Evolutionary conservation across 2,888 invertebrate species (phyloP), one percentile per base, ranked within the genome.

Genomic region (Drosophila mimica): DNA sequence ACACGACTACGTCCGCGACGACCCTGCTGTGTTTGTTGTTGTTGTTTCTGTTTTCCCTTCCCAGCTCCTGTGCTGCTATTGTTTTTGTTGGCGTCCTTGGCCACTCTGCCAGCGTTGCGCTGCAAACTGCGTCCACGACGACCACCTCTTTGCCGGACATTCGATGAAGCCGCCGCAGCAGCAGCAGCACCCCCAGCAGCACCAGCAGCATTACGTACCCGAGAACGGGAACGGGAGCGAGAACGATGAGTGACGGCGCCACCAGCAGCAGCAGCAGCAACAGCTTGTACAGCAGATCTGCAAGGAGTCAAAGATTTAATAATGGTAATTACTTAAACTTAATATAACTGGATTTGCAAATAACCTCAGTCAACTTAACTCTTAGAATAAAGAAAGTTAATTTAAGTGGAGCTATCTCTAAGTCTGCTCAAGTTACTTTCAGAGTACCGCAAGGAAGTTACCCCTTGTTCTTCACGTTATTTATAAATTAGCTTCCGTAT

Each of bases 1-100:
- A 83, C 91, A 76, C 92, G 92, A 82, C 92, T 91, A 71, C 93
- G 93, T 79, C 92, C 92, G 25, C 91, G 91, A 74, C 91, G 91
- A 76, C 82, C 91, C 72, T 88, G 91, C 38, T 69, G 78, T 59
- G 25, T 1, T 25, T 64, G 71, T n/a, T 30, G 20, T 20, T 46
- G 40, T 46, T 25, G 46, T 75, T 66, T 46, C 25, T 25, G 25
- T 4, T 25, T 46, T 46, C n/a, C n/a, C 4, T 80, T 79, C 60
- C 59, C 79, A 43, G 74, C 70, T 77, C 74, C 63, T 13, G 66
- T 40, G 36, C 43, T 70, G 53, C 51, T 63, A 52, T 66, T 77
- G 46, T 51, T 74, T 68, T 83, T 85, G 79, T 81, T 88, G 67
- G 70, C 83, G 69, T 77, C 85, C 54, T 70, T 88, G 64, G 68